A percentile compares a stretch with the other conserved stretches of the same genome.
These are phyloP conservation scores for Cataglyphis livida DNA, from an alignment of 2,888 invertebrate genomes.

Conservation along the genomic window DNA sequence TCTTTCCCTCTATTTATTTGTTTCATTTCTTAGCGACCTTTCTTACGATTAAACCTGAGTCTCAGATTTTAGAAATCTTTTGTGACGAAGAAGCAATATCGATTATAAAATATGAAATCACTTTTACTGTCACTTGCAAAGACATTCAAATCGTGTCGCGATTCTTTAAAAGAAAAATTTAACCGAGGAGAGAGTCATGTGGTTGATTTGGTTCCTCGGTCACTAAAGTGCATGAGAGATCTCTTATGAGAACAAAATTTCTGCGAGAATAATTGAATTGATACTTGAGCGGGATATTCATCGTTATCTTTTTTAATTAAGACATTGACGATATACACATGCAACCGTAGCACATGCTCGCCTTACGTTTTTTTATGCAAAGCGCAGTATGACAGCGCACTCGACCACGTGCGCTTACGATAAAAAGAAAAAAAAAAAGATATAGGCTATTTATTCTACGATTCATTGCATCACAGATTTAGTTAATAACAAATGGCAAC, in stretches of 20 bases:
- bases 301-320: slow-evolving; percentile 71
- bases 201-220: slow-evolving; percentile 5
- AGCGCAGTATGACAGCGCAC: slow-evolving; percentile 29
- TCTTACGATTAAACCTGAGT: not conserved
- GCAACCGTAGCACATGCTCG: not conserved
- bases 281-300: slow-evolving; percentile 55
- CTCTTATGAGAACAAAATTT: slow-evolving; percentile 12
- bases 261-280: slow-evolving; percentile 67
- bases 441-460: slow-evolving; percentile 25
- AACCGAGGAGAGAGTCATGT: not conserved
- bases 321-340: slow-evolving; percentile 27
- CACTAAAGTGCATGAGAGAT: slow-evolving; percentile 56
- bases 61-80: slow-evolving; percentile 5
- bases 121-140: not conserved
- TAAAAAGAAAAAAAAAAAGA: not conserved
- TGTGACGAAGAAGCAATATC: not conserved
- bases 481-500: slow-evolving; percentile 50
- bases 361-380: slow-evolving; percentile 10
- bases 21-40: not conserved
- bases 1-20: slow-evolving; percentile 22
- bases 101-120: not conserved
- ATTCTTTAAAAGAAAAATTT: slow-evolving; percentile 7
- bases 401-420: slow-evolving; percentile 12
- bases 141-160: not conserved
- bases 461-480: slow-evolving; percentile 30